Evolutionary conservation across 2,113 vertebrate genomes (phyloP).

Genomic region (Spermophilus dauricus): DNA sequence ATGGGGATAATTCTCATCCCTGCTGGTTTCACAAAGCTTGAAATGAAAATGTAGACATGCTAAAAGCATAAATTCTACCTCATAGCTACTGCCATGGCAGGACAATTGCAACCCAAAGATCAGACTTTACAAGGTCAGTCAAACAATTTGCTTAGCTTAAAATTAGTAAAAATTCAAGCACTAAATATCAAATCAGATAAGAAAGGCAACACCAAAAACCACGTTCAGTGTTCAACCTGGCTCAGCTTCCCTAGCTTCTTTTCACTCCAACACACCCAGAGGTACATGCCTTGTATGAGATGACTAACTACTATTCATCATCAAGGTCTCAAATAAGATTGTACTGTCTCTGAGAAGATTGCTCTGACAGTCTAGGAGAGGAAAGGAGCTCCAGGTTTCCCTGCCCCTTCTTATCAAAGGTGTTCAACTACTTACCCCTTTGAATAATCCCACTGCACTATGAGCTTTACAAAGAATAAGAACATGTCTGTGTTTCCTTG

Average conservation of each 20-base stretch:
- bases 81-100: background rate
- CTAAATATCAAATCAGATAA: background rate
- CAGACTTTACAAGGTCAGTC: conserved; percentile 6
- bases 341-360: background rate
- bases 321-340: background rate
- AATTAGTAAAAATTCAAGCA: background rate
- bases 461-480: background rate
- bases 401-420: background rate
- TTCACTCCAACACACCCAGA: background rate
- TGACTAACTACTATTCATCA: background rate
- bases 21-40: background rate
- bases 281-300: background rate
- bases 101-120: background rate
- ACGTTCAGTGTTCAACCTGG: background rate
- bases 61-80: conserved; percentile 54
- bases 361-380: background rate
- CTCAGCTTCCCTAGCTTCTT: background rate
- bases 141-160: conserved; percentile 46
- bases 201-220: background rate
- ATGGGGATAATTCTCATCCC: conserved; percentile 44
- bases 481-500: background rate
- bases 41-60: conserved; percentile 49
- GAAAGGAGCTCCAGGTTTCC: accelerated
- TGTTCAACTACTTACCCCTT: background rate
- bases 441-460: background rate